These are phyloP conservation scores for Ctenicera cuprea DNA, from an alignment of 2,888 invertebrate species.

Conservation along the genomic window DNA sequence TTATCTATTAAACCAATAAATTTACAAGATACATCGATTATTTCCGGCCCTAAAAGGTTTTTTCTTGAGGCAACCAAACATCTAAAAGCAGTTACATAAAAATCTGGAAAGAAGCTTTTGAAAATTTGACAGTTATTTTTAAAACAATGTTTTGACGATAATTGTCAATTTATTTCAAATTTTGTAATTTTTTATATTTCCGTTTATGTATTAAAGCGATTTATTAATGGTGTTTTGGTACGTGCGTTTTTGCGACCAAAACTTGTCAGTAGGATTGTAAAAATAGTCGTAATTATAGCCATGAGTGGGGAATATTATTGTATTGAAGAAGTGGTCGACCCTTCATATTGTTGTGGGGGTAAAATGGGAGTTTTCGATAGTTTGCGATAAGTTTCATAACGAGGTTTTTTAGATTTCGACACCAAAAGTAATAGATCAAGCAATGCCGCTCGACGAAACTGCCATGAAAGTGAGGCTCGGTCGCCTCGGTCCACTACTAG, in stretches of 20 bases:
- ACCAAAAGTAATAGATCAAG: not conserved
- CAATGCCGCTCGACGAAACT: not conserved
- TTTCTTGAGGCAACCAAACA: too few species aligned
- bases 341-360: conserved; percentile 53
- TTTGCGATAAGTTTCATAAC: not conserved
- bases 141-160: conserved; percentile 6
- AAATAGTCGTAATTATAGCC: conserved; percentile 35
- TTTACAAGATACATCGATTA: not conserved
- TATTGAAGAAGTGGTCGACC: conserved; percentile 57
- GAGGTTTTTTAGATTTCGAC: conserved; percentile 6
- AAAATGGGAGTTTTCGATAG: not conserved
- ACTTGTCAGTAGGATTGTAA: not conserved
- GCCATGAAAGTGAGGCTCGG: conserved; percentile 36
- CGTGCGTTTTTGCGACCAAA: not conserved
- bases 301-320: conserved; percentile 60
- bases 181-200: not conserved
- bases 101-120: not conserved
- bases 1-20: too few species aligned
- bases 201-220: not conserved
- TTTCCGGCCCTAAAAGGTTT: too few species aligned
- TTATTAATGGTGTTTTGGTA: not conserved
- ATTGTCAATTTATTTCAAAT: not conserved
- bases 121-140: not conserved
- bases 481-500: conserved; percentile 41
- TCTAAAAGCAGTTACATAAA: too few species aligned